A percentile compares a stretch with the other conserved stretches of the same genome.
Conservation (phyloP, 2,888 invertebrate genomes). For the Linyphia triangularis region DNA sequence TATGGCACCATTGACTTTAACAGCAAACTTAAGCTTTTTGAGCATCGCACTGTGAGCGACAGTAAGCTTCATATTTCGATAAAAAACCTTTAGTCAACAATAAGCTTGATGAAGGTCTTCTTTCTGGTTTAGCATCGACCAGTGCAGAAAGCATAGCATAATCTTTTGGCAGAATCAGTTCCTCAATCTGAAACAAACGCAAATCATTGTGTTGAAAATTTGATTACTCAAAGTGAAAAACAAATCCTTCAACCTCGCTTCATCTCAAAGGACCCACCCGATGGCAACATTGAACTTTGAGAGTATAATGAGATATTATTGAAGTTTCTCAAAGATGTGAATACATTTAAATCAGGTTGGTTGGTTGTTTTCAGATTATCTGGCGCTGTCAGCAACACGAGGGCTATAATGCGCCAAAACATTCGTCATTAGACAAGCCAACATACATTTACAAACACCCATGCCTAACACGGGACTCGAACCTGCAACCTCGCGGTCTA, state of each 20-base stretch:
- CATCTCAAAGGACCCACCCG: not conserved
- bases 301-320: no score
- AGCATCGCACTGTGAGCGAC: not conserved
- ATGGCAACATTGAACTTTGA: not conserved
- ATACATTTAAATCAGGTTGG: no score
- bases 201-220: not conserved
- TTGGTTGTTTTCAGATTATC: no score
- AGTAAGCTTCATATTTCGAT: slow-evolving; percentile 44
- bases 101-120: slow-evolving; percentile 29
- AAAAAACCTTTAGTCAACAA: slow-evolving; percentile 44
- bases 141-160: slow-evolving; percentile 37
- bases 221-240: not conserved
- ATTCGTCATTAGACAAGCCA: no score
- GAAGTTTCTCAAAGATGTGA: no score
- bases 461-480: no score
- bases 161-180: slow-evolving; percentile 50
- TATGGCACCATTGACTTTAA: not conserved
- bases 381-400: no score
- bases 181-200: slow-evolving; percentile 35
- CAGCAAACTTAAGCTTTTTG: not conserved
- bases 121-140: slow-evolving; percentile 9
- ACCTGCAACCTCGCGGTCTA: no score
- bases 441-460: no score
- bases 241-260: not conserved
- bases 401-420: no score